phyloP scores from a whole-genome alignment of 2,888 invertebrate genomes.

The Epistrophe eligans region DNA sequence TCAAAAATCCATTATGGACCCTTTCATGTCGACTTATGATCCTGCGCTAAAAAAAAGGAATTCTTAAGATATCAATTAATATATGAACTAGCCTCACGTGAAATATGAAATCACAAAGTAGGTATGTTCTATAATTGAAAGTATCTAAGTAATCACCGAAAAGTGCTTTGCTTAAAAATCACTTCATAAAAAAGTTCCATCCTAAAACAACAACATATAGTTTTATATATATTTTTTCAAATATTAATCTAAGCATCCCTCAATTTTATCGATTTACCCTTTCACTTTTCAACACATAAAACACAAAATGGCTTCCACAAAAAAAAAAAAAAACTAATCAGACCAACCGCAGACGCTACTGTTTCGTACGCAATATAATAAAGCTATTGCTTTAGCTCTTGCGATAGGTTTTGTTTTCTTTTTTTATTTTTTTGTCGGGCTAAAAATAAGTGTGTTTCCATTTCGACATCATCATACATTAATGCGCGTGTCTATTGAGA shows the following conservation, averaged over 20 bases:
- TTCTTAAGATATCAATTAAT: too few relatives aligned
- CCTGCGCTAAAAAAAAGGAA: too few relatives aligned
- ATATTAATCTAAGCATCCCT: background rate
- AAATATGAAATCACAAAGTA: too few relatives aligned
- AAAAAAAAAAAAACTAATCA: background rate
- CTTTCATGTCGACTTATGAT: too few relatives aligned
- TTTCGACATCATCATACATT: background rate
- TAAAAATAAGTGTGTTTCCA: constrained; percentile 19
- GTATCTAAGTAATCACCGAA: too few relatives aligned
- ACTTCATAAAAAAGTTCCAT: too few relatives aligned
- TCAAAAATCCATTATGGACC: too few relatives aligned
- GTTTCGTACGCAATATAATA: background rate
- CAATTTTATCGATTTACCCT: constrained; percentile 2
- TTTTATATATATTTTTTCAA: background rate
- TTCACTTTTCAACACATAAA: constrained; percentile 3
- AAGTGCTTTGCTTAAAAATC: too few relatives aligned
- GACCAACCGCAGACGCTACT: constrained; percentile 40
- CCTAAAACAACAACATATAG: too few relatives aligned
- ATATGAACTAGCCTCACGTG: too few relatives aligned
- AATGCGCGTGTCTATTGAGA: background rate
- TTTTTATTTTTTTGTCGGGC: constrained; percentile 24
- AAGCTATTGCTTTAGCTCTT: background rate
- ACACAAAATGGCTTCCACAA: constrained; percentile 19
- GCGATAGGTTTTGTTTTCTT: constrained; percentile 28
- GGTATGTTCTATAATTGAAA: too few relatives aligned